Evolutionary conservation across 2,113 vertebrate species (phyloP), one percentile per base, ranked within the genome.

Genomic region (Typhlomys cinereus): DNA sequence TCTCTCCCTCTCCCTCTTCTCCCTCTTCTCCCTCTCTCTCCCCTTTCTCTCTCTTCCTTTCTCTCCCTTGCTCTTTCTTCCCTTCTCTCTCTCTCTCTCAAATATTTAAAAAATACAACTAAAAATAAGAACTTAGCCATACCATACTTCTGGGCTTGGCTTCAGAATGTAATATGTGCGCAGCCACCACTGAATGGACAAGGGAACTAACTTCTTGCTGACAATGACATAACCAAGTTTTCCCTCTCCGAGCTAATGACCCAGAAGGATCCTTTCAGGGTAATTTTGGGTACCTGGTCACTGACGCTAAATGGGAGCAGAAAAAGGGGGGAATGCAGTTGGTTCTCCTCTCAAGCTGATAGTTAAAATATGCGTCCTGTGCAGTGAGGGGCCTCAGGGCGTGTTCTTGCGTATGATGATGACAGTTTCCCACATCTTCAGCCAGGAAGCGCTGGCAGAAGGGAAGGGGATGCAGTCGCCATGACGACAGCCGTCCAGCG

Each of bases 401-500:
- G 6, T 92, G 79, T 89, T 14, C 59, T 76, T 61, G 73, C 11
- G 54, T 12, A 11, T 36, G 7, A n/a, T 61, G 23, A 18, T 48
- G 52, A 96, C 5, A 34, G 94, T 94, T n/a, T n/a, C n/a, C n/a
- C n/a, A n/a, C 95, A 71, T 96, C 97, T 97, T 4, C 92, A 85
- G 94, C 92, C 0, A 34, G 94, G 75, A 81, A 46, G 85, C 91
- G 85, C 66, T 86, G 88, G 88, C 59, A 20, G 79, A 80, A 88
- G 88, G 90, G 85, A 90, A 78, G 93, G 96, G 83, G 94, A 90
- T 96, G 95, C 87, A 94, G 95, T 98, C 96, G 44, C 96, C 97
- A 91, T 74, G 79, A 96, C 96, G 97, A 98, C 98, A 97, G 97
- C 97, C 97, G 94, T 97, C 97, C 97, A 97, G 3, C 85, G 36